Base-by-base conservation (phyloP, 2,113 vertebrate species). In the Gymnocephalus cernua region DNA sequence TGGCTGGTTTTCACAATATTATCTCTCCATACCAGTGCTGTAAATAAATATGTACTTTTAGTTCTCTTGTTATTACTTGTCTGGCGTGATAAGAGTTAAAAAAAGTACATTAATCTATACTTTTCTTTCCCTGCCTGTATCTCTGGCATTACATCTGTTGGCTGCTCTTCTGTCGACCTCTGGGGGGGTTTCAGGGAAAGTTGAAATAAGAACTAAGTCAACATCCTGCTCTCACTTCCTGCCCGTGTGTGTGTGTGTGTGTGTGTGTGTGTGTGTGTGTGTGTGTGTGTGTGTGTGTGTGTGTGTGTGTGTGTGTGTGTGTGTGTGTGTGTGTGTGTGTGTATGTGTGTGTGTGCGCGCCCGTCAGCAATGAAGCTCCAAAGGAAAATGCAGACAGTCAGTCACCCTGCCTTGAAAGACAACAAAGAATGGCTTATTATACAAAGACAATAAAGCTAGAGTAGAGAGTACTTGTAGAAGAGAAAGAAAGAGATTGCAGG, bases 171-270 rank as follows among this genome's bases (percentile, higher is more conserved):
- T 77, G 45, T 77, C 66, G 7, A 82, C 83, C 87, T 90, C 65
- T 50, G 50, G 84, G 82, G 82, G 57, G 79, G 53, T 83, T 72
- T 75, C 56, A 47, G 68, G 38, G 79, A 89, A 88, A 79, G 77
- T 70, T 78, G 90, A 75, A 91, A 92, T 81, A 44, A 91, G 91
- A 86, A 85, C 92, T 91, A 92, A 91, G 85, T 92, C 92, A 93
- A 94, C 92, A 94, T 92, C 91, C 92, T 91, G 87, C 84, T 90
- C 88, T 86, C 88, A 58, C 80, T 85, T 87, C 90, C 84, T 93
- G 83, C 84, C 86, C 65, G 71, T 82, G 50, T 53, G 58, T 10
- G 41, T 45, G 19, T 50, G 23, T 29, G 25, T 29, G 48, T 38
- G 51, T 41, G 38, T 27, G 25, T 35, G 58, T 69, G 54, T 64